phyloP scores from a whole-genome alignment of 2,888 invertebrate species.

The Drosophila testacea region DNA sequence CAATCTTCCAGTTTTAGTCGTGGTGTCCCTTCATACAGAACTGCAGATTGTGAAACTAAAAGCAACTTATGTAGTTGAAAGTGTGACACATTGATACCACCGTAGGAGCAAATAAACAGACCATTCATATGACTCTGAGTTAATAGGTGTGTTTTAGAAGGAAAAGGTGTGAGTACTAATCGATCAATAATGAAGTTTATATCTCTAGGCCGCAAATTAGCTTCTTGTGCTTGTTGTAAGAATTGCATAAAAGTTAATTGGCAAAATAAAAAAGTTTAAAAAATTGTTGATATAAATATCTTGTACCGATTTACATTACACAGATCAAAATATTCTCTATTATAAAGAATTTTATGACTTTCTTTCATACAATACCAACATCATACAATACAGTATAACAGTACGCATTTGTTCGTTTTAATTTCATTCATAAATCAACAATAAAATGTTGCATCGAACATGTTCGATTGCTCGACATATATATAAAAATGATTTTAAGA shows the following conservation, averaged over 20 bases:
- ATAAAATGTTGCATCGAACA: slow-evolving; percentile 47
- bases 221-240: too few relatives aligned
- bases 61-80: slow-evolving; percentile 30
- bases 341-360: neutral
- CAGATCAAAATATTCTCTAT: neutral
- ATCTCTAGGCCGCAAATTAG: neutral
- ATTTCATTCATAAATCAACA: slow-evolving; percentile 65
- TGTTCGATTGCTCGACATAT: slow-evolving; percentile 35
- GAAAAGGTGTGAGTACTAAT: neutral
- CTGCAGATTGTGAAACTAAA: slow-evolving; percentile 36
- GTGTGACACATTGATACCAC: slow-evolving; percentile 64
- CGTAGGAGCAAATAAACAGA: slow-evolving; percentile 12
- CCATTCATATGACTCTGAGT: neutral
- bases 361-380: neutral
- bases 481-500: neutral
- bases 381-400: slow-evolving; percentile 8
- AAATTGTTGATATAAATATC: too few relatives aligned
- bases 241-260: too few relatives aligned
- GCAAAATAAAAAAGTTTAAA: too few relatives aligned
- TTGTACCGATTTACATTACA: neutral
- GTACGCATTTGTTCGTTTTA: slow-evolving; percentile 7
- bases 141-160: slow-evolving; percentile 4
- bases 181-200: neutral
- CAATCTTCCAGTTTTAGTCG: slow-evolving; percentile 20
- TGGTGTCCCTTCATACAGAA: slow-evolving; percentile 29